Percentiles rank a stretch among this genome's conserved stretches.
Conservation (phyloP, 2,888 invertebrate species). For the Sicus ferrugineus region DNA sequence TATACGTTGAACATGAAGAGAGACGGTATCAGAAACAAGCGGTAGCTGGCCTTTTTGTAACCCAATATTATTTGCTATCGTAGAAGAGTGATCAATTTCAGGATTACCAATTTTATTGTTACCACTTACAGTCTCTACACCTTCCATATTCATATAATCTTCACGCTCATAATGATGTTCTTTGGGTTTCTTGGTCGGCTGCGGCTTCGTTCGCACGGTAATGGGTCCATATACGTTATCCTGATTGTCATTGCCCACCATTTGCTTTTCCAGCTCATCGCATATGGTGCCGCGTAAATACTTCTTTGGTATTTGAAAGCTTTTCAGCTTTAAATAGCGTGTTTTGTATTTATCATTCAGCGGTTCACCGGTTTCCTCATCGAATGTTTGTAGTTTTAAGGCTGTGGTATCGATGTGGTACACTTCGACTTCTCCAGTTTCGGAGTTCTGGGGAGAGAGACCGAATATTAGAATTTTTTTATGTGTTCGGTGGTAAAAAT, state of each 20-base stretch:
- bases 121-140: conserved; percentile 54
- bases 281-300: conserved; percentile 53
- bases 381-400: conserved; percentile 50
- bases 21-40: conserved; percentile 70
- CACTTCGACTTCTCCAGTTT: conserved; percentile 60
- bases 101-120: too few species aligned
- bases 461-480: not conserved
- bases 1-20: conserved; percentile 69
- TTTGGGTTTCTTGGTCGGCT: conserved; percentile 29
- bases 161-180: conserved; percentile 51
- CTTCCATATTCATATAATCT: conserved; percentile 59
- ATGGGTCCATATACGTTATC: conserved; percentile 33
- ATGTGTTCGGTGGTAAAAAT: too few species aligned
- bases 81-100: too few species aligned
- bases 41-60: conserved; percentile 63
- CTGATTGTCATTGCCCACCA: conserved; percentile 46
- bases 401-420: conserved; percentile 48
- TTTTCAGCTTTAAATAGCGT: conserved; percentile 58
- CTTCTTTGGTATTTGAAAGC: conserved; percentile 60
- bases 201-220: conserved; percentile 27
- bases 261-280: conserved; percentile 52
- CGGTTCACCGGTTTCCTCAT: conserved; percentile 63
- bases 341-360: conserved; percentile 54
- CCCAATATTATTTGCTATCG: conserved; percentile 60
- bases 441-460: conserved; percentile 52